phyloP scores from a whole-genome alignment of 2,113 vertebrate species.

The Tetraodon nigroviridis region DNA sequence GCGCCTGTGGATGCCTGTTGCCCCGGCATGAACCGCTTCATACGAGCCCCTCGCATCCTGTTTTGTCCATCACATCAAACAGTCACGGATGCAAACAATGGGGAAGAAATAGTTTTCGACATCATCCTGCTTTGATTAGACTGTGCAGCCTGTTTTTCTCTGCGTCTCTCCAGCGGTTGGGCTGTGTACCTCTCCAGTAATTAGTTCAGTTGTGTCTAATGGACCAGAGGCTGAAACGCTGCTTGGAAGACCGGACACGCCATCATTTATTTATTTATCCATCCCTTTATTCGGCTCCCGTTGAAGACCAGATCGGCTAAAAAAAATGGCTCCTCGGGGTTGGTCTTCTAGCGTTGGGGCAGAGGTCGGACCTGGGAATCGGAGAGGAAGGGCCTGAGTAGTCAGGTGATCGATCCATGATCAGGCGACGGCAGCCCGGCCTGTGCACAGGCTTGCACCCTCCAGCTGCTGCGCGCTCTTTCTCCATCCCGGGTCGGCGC shows the following conservation, averaged over 20 bases:
- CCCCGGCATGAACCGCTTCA: constrained; percentile 10
- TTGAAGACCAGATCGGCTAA: not conserved
- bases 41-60: constrained; percentile 64
- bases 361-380: no score
- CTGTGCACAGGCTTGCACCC: no score
- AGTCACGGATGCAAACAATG: constrained; percentile 53
- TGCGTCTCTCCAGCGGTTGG: constrained; percentile 14
- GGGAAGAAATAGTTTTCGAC: constrained; percentile 64
- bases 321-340: no score
- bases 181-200: constrained; percentile 35
- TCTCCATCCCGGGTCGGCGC: no score
- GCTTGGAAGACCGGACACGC: constrained; percentile 11
- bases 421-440: no score
- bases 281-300: not conserved
- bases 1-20: no score
- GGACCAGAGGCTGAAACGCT: constrained; percentile 7
- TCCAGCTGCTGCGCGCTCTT: no score
- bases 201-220: constrained; percentile 32
- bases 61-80: constrained; percentile 67
- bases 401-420: no score
- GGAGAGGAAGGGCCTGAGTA: no score
- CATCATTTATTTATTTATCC: constrained; percentile 12
- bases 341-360: no score
- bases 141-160: constrained; percentile 15
- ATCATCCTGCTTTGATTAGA: constrained; percentile 52